Conservation (phyloP, 2,888 invertebrate species). For the Gari tellinella region DNA sequence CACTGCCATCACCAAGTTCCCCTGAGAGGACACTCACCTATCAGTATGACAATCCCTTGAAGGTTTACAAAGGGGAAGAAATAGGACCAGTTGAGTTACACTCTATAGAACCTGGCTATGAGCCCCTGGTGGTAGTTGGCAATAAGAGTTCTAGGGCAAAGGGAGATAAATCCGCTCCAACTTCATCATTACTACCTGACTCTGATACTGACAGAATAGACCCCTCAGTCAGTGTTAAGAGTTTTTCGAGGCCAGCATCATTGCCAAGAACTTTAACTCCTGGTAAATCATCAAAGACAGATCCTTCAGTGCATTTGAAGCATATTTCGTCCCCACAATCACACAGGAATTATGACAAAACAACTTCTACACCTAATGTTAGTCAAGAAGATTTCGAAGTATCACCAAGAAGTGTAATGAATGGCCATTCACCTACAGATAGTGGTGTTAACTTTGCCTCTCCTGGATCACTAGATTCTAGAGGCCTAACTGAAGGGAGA, state of each 20-base stretch:
- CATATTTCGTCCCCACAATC: constrained; percentile 6
- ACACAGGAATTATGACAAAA: background rate
- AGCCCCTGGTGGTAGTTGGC: constrained; percentile 5
- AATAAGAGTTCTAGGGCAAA: background rate
- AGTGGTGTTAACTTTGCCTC: constrained; percentile 39
- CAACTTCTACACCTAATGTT: background rate
- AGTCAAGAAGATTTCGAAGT: constrained; percentile 7
- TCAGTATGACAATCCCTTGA: constrained; percentile 58
- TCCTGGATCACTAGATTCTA: constrained; percentile 19
- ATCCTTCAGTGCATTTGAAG: constrained; percentile 12
- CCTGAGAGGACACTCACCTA: constrained; percentile 44
- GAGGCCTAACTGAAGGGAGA: constrained; percentile 23
- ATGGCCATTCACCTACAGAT: constrained; percentile 19
- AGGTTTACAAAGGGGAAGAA: constrained; percentile 47
- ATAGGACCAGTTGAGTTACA: constrained; percentile 31
- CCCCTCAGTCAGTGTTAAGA: constrained; percentile 2
- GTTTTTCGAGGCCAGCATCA: background rate
- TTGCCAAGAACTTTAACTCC: background rate
- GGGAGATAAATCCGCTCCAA: constrained; percentile 4
- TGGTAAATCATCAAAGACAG: constrained; percentile 15
- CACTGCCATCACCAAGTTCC: constrained; percentile 45
- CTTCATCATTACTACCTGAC: constrained; percentile 3
- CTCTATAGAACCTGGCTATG: constrained; percentile 36
- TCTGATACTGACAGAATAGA: constrained; percentile 13
- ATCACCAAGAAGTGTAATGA: background rate